Evolutionary conservation across 2,113 vertebrate genomes (phyloP).

Genomic region (Aspidoscelis tigris): DNA sequence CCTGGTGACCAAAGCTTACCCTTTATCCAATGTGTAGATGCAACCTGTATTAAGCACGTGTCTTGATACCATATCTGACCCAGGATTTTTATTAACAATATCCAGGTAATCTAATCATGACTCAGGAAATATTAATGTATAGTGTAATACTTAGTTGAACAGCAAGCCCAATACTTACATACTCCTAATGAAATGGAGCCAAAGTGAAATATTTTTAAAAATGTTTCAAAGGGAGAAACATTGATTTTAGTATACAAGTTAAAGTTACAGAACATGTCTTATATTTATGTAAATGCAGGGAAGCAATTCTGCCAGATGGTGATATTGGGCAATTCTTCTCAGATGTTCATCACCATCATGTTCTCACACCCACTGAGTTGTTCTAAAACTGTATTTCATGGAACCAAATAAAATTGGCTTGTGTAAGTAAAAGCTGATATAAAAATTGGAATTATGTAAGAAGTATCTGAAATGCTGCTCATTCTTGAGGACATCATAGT

Average conservation of each 20-base stretch:
- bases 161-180: not conserved
- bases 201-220: constrained; percentile 18
- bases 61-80: not conserved
- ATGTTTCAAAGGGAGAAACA: constrained; percentile 37
- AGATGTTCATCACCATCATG: constrained; percentile 53
- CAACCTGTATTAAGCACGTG: no score
- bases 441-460: constrained; percentile 58
- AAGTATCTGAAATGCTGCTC: constrained; percentile 53
- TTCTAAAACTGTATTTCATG: constrained; percentile 68
- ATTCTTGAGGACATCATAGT: constrained; percentile 27
- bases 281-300: constrained; percentile 55
- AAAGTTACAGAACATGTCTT: constrained; percentile 54
- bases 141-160: not conserved
- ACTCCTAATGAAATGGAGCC: constrained; percentile 28
- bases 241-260: not conserved
- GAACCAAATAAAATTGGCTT: constrained; percentile 64
- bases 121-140: not conserved
- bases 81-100: not conserved
- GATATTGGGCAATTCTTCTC: constrained; percentile 65
- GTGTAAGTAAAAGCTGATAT: constrained; percentile 56
- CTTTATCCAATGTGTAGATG: no score
- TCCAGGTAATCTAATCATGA: rapidly evolving
- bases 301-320: constrained; percentile 71
- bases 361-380: constrained; percentile 71
- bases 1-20: no score